These are phyloP conservation scores for Smutsia temminckii DNA, from an alignment of 2,797 vertebrate genomes.

Conservation along the genomic window DNA sequence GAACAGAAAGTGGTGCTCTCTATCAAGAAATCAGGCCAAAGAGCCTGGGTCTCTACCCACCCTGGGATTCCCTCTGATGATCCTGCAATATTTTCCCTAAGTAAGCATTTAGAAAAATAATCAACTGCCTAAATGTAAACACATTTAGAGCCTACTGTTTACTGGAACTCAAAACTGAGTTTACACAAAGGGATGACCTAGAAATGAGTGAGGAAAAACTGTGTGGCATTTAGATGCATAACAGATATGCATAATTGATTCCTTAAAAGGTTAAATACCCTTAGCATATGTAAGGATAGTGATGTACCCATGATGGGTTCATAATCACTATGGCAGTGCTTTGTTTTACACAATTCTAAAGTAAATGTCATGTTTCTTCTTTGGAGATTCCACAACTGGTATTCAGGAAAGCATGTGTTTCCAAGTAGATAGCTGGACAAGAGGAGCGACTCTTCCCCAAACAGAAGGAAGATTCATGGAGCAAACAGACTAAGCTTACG, in stretches of 20 bases:
- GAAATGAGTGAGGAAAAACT: constrained; percentile 36
- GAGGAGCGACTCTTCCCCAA: background rate
- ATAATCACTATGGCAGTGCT: constrained; percentile 18
- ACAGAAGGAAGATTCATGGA: constrained; percentile 26
- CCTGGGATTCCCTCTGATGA: background rate
- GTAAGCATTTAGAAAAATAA: background rate
- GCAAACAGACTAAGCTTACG: background rate
- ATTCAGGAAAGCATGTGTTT: constrained; percentile 56
- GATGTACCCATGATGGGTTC: background rate
- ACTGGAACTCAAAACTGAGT: constrained; percentile 26
- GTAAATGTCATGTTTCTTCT: constrained; percentile 70
- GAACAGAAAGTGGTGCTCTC: background rate
- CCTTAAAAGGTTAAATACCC: constrained; percentile 68
- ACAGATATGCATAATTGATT: constrained; percentile 60
- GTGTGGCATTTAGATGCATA: constrained; percentile 43
- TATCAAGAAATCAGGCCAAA: background rate
- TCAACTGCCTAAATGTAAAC: constrained; percentile 3
- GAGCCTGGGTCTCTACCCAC: background rate
- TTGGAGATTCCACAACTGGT: constrained; percentile 49
- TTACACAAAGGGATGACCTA: constrained; percentile 8
- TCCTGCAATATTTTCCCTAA: background rate
- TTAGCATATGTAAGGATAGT: background rate
- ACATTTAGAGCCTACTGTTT: constrained; percentile 13
- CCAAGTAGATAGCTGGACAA: background rate
- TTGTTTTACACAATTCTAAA: constrained; percentile 73